Percentiles rank a stretch among this genome's conserved stretches.
phyloP scores from a whole-genome alignment of 2,888 invertebrate genomes.

The Lissonota sp. region DNA sequence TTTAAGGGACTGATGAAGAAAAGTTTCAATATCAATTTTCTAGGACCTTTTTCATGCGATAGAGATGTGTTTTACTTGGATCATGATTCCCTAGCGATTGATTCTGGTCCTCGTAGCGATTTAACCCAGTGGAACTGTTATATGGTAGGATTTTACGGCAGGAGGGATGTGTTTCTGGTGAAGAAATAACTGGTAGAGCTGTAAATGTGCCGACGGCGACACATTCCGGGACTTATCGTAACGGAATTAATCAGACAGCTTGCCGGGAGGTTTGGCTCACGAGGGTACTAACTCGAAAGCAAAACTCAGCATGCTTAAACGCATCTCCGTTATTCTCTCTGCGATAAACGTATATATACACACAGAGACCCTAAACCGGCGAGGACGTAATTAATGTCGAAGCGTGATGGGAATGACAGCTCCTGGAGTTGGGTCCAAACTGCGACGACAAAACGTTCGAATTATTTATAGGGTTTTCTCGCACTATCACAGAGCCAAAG shows the following conservation, averaged over 20 bases:
- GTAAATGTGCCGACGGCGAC: conserved; percentile 48
- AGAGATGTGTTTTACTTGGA: no score
- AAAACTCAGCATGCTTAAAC: conserved; percentile 30
- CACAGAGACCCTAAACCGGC: conserved; percentile 13
- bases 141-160: no score
- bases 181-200: no score
- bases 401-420: conserved; percentile 67
- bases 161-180: neutral
- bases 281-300: conserved; percentile 32
- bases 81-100: conserved; percentile 7
- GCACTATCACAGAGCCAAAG: conserved; percentile 29
- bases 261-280: conserved; percentile 61
- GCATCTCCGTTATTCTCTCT: conserved; percentile 21
- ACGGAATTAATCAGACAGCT: conserved; percentile 72
- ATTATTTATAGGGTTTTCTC: conserved; percentile 53
- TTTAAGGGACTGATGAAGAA: no score
- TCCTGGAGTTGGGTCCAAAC: conserved; percentile 56
- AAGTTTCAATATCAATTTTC: no score
- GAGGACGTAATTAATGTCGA: conserved; percentile 66
- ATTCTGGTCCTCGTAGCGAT: neutral
- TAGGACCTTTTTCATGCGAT: no score
- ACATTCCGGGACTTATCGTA: conserved; percentile 73
- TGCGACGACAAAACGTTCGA: conserved; percentile 39
- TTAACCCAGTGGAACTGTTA: no score
- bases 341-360: neutral